phyloP scores from a whole-genome alignment of 1,140 invertebrate species.

The Carposina sasakii region DNA sequence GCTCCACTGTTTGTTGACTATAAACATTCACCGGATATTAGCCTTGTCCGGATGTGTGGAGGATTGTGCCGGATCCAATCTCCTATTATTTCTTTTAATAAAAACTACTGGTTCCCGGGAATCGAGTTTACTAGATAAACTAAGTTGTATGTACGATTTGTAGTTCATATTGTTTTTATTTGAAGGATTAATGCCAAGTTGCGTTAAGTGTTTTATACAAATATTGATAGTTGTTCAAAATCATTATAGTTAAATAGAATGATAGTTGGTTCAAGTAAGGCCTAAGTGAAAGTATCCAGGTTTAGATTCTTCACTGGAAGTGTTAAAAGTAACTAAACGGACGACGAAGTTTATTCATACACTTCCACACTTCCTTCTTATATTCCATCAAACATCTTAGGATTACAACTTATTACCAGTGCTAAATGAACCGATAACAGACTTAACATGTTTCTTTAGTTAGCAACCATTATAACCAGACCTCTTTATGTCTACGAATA shows the following conservation, averaged over 20 bases:
- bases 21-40: conserved; percentile 61
- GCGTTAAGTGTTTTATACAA: neutral
- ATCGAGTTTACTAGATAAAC: neutral
- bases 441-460: conserved; percentile 33
- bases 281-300: neutral
- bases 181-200: neutral
- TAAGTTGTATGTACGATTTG: neutral
- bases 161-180: neutral
- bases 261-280: neutral
- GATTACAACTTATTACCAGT: conserved; percentile 48
- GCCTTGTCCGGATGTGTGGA: conserved; percentile 44
- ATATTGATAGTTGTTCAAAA: neutral
- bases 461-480: conserved; percentile 27
- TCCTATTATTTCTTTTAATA: neutral
- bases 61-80: neutral
- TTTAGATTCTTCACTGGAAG: neutral
- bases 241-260: neutral
- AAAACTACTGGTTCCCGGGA: neutral
- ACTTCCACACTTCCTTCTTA: conserved; percentile 31
- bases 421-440: conserved; percentile 48
- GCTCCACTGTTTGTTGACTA: conserved; percentile 45
- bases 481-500: conserved; percentile 6
- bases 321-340: neutral
- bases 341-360: conserved; percentile 9
- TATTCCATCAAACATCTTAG: conserved; percentile 38